Base-by-base conservation (phyloP, 2,797 vertebrate species). In the Catharus ustulatus region DNA sequence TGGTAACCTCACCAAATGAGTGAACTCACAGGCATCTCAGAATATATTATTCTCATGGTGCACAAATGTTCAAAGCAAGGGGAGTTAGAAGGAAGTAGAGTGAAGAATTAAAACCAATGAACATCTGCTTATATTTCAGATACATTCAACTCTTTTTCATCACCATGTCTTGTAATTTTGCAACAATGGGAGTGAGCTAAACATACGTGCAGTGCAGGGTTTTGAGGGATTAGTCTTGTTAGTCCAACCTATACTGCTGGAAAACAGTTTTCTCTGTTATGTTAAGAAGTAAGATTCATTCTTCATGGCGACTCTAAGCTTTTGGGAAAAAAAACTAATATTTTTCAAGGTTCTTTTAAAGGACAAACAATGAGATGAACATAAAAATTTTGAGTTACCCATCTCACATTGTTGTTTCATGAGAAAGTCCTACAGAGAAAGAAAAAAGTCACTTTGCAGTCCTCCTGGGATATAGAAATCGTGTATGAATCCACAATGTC, bases 361-460 rank as follows among this genome's bases (percentile, higher is more conserved):
- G 66, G 72, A 83, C 57, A 81, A 80, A n/a, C 63, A 32, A 93
- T 87, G 17, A 55, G 10, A 61, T 22, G 7, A 57, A 71, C 14
- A 48, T n/a, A 61, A 73, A 87, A 84, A 17, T 26, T 74, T 11
- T 48, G 15, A 90, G 57, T 18, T 63, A 29, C 48, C 13, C 8
- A 0, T 79, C 22, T 90, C 63, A 64, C 38, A 40, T 42, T 82
- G 58, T 49, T 92, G 22, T 94, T 94, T 90, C 45, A 36, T 57
- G 51, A 57, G 15, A 54, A 83, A 66, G 32, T 66, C 55, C 83
- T 83, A 57, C 1, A 78, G 32, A 78, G 45, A 78, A 81, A 93
- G 74, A 73, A 69, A 48, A 96, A 94, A 94, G 83, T 91, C 89
- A 87, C 74, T 96, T 94, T 95, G 71, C 52, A 71, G 74, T 84